Evolutionary conservation across 92 coral and sea anemone species (phyloP).

Genomic region (Pocillopora meandrina): DNA sequence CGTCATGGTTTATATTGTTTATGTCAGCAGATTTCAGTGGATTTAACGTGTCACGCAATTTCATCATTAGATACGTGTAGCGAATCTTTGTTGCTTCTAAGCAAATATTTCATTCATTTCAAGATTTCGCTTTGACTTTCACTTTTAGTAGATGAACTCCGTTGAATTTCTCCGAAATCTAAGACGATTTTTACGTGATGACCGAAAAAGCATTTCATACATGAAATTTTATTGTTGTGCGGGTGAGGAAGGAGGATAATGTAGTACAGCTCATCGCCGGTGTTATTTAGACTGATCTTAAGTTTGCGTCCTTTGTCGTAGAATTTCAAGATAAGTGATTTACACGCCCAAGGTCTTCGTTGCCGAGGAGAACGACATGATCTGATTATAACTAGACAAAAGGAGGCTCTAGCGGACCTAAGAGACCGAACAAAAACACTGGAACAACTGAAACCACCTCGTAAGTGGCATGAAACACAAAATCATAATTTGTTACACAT

Average conservation of each 20-base stretch:
- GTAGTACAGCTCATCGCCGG: not conserved
- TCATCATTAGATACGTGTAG: not conserved
- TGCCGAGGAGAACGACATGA: conserved; percentile 94
- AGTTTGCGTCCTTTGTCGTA: conserved; percentile 16
- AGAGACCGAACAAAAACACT: conserved; percentile 78
- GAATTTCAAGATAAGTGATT: conserved; percentile 65
- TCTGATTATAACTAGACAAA: conserved; percentile 83
- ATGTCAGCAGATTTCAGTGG: not conserved
- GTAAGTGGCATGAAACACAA: conserved; percentile 49
- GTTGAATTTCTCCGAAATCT: too few relatives aligned
- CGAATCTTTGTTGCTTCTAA: not conserved
- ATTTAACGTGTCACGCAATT: not conserved
- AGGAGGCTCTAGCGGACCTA: conserved; percentile 85
- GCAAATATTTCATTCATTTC: too few relatives aligned
- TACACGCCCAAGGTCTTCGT: conserved; percentile 68
- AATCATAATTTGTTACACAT: too few relatives aligned
- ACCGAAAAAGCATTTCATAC: too few relatives aligned
- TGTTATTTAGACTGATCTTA: not conserved
- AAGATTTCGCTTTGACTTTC: too few relatives aligned
- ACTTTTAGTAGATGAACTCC: too few relatives aligned
- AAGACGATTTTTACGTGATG: too few relatives aligned
- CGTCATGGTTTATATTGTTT: not conserved
- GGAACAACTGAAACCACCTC: conserved; percentile 89
- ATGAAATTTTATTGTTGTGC: too few relatives aligned
- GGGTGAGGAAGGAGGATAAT: too few relatives aligned